Conservation (phyloP, 2,888 invertebrate species). For the Acanthococcus lagerstroemiae region DNA sequence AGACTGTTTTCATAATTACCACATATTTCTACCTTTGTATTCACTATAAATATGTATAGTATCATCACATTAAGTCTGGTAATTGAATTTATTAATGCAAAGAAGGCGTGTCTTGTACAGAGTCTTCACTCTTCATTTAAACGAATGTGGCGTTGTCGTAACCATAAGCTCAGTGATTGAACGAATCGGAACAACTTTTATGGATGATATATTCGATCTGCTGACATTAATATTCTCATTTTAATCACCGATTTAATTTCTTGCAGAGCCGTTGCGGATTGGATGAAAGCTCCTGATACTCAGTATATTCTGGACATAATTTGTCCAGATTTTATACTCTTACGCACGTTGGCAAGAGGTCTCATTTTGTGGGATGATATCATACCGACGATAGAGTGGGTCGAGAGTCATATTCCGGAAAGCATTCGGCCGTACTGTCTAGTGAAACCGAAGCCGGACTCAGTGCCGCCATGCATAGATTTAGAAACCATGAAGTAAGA, state of each 20-base stretch:
- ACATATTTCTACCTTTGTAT: too few relatives aligned
- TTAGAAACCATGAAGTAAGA: constrained; percentile 86
- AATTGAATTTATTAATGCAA: too few relatives aligned
- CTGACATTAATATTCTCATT: too few relatives aligned
- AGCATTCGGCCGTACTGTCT: constrained; percentile 67
- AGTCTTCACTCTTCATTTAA: neutral
- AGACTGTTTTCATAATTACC: too few relatives aligned
- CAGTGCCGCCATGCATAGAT: constrained; percentile 54
- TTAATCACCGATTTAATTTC: neutral
- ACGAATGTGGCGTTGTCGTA: too few relatives aligned
- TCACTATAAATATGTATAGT: too few relatives aligned
- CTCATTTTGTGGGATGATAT: constrained; percentile 83
- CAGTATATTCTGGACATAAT: constrained; percentile 84
- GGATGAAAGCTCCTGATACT: constrained; percentile 83
- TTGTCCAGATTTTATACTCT: constrained; percentile 77
- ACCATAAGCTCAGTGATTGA: too few relatives aligned
- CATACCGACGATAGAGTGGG: constrained; percentile 70
- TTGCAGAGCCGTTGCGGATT: constrained; percentile 66
- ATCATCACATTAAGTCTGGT: too few relatives aligned
- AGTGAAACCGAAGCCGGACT: constrained; percentile 56
- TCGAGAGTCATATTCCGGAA: constrained; percentile 67
- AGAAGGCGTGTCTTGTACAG: neutral
- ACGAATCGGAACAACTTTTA: too few relatives aligned
- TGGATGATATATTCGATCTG: too few relatives aligned
- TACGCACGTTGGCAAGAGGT: constrained; percentile 68